A percentile compares a stretch with the other conserved stretches of the same genome.
phyloP scores from a whole-genome alignment of 2,797 vertebrate species.

The Bucorvus abyssinicus region DNA sequence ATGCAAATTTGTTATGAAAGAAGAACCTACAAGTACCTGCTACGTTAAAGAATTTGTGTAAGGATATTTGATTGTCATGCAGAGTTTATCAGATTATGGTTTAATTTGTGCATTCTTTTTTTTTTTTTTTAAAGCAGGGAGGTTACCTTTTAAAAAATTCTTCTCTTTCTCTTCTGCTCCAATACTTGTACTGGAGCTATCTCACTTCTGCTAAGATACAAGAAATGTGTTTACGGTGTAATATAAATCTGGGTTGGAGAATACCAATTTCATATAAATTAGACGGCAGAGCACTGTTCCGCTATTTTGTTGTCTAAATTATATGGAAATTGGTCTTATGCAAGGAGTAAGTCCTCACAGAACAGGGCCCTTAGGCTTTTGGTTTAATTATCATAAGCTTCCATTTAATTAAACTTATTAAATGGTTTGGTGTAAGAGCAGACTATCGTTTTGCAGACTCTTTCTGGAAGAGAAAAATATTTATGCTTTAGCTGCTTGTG shows the following conservation, averaged over 20 bases:
- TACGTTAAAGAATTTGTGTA: conserved; percentile 37
- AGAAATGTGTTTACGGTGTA: conserved; percentile 21
- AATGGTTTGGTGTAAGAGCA: conserved; percentile 63
- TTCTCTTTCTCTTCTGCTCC: background rate
- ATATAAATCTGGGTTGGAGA: conserved; percentile 50
- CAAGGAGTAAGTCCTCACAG: conserved; percentile 67
- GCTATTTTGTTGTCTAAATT: conserved; percentile 71
- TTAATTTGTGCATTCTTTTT: background rate
- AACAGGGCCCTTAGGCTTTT: conserved; percentile 68
- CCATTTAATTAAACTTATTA: conserved; percentile 72
- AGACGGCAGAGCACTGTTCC: conserved; percentile 52
- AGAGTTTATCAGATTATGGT: conserved; percentile 42
- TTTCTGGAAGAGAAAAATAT: conserved; percentile 47
- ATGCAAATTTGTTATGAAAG: conserved; percentile 56
- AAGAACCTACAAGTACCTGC: background rate
- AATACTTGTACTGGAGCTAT: background rate
- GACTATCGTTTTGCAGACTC: conserved; percentile 32
- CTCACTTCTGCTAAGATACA: background rate
- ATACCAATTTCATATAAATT: conserved; percentile 60
- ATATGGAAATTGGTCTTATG: conserved; percentile 71
- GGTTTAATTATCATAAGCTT: conserved; percentile 72
- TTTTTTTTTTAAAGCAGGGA: background rate
- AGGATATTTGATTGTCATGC: conserved; percentile 29
- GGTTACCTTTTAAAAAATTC: background rate
- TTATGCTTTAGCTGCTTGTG: background rate